A percentile compares a stretch with the other conserved stretches of the same genome.
Conservation (phyloP, 2,113 vertebrate species). For the Tyto alba region DNA sequence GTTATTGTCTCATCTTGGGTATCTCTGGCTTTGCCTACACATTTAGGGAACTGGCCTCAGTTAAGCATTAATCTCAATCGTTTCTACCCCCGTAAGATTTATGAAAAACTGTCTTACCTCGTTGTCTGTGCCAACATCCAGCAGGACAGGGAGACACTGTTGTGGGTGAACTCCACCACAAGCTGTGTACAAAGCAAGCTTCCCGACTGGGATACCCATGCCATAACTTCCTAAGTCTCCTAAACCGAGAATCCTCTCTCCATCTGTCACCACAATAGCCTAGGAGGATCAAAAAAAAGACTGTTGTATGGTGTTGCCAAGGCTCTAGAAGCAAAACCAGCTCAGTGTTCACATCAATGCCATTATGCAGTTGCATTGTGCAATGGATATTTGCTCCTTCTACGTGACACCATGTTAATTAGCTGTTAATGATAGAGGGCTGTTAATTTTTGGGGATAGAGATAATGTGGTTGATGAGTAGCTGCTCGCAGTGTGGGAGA, state of each 20-base stretch:
- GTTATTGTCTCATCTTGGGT: neutral
- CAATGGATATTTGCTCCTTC: neutral
- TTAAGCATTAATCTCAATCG: neutral
- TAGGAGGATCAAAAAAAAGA: slow-evolving; percentile 54
- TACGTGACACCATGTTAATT: rapidly evolving
- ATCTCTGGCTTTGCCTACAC: neutral
- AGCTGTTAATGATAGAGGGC: neutral
- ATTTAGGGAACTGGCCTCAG: neutral
- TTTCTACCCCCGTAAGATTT: neutral
- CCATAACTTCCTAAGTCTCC: slow-evolving; percentile 93
- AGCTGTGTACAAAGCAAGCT: slow-evolving; percentile 95
- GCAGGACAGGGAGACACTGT: slow-evolving; percentile 92
- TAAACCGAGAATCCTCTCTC: slow-evolving; percentile 93
- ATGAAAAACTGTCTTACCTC: slow-evolving; percentile 71
- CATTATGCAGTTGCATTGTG: neutral
- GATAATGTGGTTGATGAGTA: neutral
- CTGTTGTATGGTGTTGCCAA: neutral
- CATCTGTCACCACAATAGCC: slow-evolving; percentile 97
- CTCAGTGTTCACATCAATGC: neutral
- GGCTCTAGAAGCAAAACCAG: neutral
- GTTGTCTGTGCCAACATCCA: slow-evolving; percentile 97
- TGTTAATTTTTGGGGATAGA: neutral
- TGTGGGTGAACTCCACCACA: slow-evolving; percentile 91
- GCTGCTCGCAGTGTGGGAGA: neutral
- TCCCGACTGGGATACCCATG: slow-evolving; percentile 97